Evolutionary conservation across 1,140 invertebrate species (phyloP), one percentile per base, ranked within the genome.

Genomic region (Drosophila nebulosa): DNA sequence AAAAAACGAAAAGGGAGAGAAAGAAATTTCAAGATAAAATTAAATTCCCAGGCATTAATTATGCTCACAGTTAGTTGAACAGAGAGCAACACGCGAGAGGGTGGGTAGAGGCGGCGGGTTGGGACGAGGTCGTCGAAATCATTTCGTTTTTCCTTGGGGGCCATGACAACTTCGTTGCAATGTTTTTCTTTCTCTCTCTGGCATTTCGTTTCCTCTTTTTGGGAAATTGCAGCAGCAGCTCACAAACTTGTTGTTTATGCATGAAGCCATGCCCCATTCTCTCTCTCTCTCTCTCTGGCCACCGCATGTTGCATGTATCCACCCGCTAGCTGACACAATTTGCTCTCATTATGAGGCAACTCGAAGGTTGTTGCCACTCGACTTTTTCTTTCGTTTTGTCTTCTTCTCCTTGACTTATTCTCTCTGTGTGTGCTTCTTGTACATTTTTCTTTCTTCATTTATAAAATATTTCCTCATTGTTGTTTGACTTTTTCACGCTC

Each of bases 221-320:
- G 12, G 7, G 57, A 60, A 61, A 52, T 3, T 59, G 46, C 32
- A 42, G 56, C 59, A 62, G 63, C 46, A 74, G n/a, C 57, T 50
- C 61, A 59, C 46, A 59, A 39, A 62, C 66, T 66, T 69, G 73
- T 85, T 85, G 77, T 77, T 85, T 85, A 78, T 86, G 69, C 77
- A 85, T 74, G 74, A 73, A 79, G 42, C 64, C 14, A 18, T 63
- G 18, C 55, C n/a, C 22, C 27, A 18, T 36, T 51, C 32, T 9
- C 3, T n/a, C n/a, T n/a, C n/a, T n/a, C n/a, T 5, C 6, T 12
- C 12, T n/a, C 10, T 4, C 3, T 14, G 18, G 12, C 18, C 46
- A 12, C 3, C 14, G 27, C 26, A 22, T 67, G 50, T 42, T 60
- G 42, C 56, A 67, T 60, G 42, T 51, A 67, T 74, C 39, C 27